phyloP scores from a whole-genome alignment of 2,113 vertebrate species.

The Alouatta palliata region DNA sequence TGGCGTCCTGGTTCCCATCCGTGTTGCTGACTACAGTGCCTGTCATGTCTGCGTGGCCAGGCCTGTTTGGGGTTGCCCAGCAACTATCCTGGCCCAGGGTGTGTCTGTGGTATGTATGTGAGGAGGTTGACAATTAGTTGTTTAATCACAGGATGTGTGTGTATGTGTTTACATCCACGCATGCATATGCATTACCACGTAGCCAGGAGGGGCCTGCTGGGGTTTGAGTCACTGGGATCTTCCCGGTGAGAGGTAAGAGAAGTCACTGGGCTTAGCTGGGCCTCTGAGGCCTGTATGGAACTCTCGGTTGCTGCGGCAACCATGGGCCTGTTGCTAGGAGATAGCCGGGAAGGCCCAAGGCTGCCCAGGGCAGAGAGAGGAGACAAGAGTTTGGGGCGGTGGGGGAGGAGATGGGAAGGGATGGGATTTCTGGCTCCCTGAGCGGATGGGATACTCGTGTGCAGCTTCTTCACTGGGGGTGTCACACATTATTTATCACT shows the following conservation, averaged over 20 bases:
- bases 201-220: not conserved
- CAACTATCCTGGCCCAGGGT: slow-evolving; percentile 28
- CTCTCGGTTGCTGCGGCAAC: slow-evolving; percentile 64
- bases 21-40: not conserved
- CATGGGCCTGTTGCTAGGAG: slow-evolving; percentile 69
- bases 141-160: slow-evolving; percentile 58
- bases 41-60: slow-evolving; percentile 12
- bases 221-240: slow-evolving; percentile 50
- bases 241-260: slow-evolving; percentile 41
- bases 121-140: slow-evolving; percentile 43
- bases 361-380: slow-evolving; percentile 33
- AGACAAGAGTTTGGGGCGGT: not conserved
- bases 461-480: not conserved
- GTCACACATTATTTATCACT: slow-evolving; percentile 37
- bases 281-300: slow-evolving; percentile 38
- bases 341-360: slow-evolving; percentile 52
- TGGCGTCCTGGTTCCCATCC: not conserved
- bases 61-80: slow-evolving; percentile 48
- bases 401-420: not conserved
- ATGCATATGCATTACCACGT: not conserved
- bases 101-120: slow-evolving; percentile 33
- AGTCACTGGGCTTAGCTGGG: slow-evolving; percentile 29
- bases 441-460: not conserved
- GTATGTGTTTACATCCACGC: not conserved
- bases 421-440: slow-evolving; percentile 21